Percentiles rank a stretch among this genome's conserved stretches.
These are phyloP conservation scores for Sebastes fasciatus DNA, from an alignment of 2,113 vertebrate species.

Conservation along the genomic window DNA sequence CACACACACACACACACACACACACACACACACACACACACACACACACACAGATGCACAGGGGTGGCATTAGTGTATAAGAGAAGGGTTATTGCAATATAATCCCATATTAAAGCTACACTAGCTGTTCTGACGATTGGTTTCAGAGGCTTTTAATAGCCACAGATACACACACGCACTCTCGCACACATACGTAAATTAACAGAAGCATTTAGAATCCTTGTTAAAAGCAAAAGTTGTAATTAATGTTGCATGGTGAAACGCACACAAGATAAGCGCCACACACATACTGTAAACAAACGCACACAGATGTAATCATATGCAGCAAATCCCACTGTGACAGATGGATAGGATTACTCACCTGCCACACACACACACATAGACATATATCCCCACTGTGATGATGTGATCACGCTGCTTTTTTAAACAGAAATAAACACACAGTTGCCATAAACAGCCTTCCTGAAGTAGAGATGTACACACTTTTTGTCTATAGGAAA, in stretches of 20 bases:
- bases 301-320: slow-evolving; percentile 26
- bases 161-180: not conserved
- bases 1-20: not conserved
- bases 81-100: slow-evolving; percentile 71
- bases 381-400: not conserved
- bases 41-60: slow-evolving; percentile 28
- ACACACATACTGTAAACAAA: not conserved
- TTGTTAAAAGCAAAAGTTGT: slow-evolving; percentile 30
- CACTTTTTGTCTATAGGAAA: slow-evolving; percentile 16
- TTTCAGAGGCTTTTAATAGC: slow-evolving; percentile 66
- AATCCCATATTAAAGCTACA: slow-evolving; percentile 76
- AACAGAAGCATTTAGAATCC: slow-evolving; percentile 15
- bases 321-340: slow-evolving; percentile 60
- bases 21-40: not conserved
- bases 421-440: slow-evolving; percentile 15
- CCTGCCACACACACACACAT: slow-evolving; percentile 48
- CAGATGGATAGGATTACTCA: slow-evolving; percentile 66
- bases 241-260: slow-evolving; percentile 34
- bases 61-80: slow-evolving; percentile 62
- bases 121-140: slow-evolving; percentile 51
- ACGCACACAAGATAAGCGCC: slow-evolving; percentile 12
- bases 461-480: not conserved
- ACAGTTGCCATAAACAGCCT: not conserved
- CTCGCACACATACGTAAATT: not conserved
- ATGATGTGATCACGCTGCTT: slow-evolving; percentile 25